Evolutionary conservation across 2,113 vertebrate genomes (phyloP), one percentile per base, ranked within the genome.

Genomic region (Dolichallabes microphthalmus): DNA sequence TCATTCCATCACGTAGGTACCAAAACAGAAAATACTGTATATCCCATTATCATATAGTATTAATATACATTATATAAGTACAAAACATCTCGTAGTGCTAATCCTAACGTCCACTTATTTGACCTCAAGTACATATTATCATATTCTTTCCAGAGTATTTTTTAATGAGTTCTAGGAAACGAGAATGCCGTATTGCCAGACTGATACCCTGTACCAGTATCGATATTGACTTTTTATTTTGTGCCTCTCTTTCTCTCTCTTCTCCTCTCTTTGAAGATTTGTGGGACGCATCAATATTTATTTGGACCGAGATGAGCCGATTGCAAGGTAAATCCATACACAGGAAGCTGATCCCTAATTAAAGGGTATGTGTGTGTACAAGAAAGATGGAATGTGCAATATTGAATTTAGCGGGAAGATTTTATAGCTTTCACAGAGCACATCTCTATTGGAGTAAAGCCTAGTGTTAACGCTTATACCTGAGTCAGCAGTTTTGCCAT

Each of bases 261-360:
- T 57, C 14, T 39, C 78, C 52, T 93, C 61, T 78, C 9, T 39
- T 55, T 80, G 45, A 93, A 99, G 98, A 92, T 99, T 98, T 85
- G 96, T 98, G 83, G 98, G 98, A 30, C 96, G 97, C 55, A 96
- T 99, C 93, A 98, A 96, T 92, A 89, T 99, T 93, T 99, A 99
- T 95, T 96, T 93, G 90, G 94, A 96, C 66, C 95, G 92, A 88
- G 96, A 93, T 27, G 98, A 98, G 85, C 95, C 97, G 0, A 91
- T 94, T 87, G 97, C 96, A 87, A 98, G 97, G 98, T 99, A 94
- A 90, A 15, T 82, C 30, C 35, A 87, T 78, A 77, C n/a, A 32
- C 80, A 86, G 84, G 86, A 88, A 92, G 81, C 84, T 85, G 68
- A 69, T 39, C 85, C 64, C 30, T 87, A 85, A 88, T 90, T 87